Percentiles rank a stretch among this genome's conserved stretches.
Conservation (phyloP, 2,797 vertebrate species). For the Graptemys geographica region DNA sequence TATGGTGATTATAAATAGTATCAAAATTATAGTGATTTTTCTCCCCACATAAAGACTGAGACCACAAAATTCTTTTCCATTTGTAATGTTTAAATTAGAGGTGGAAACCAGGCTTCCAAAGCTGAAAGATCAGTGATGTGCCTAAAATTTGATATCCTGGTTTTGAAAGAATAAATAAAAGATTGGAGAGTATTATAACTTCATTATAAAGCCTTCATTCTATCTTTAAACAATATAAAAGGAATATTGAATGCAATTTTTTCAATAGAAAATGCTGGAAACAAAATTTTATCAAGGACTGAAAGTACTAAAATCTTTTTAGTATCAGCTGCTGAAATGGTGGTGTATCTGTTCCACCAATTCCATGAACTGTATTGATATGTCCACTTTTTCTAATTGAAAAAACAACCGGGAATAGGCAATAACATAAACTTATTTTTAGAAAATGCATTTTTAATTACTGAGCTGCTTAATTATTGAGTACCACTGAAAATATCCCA, state of each 20-base stretch:
- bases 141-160: not conserved
- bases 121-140: not conserved
- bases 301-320: not conserved
- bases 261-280: not conserved
- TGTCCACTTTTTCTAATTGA: constrained; percentile 56
- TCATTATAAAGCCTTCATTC: not conserved
- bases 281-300: not conserved
- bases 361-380: constrained; percentile 54
- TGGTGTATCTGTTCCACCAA: not conserved
- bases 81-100: not conserved
- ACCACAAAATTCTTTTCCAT: not conserved
- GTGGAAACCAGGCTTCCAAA: not conserved
- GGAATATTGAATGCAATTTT: not conserved
- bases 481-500: constrained; percentile 78
- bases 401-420: constrained; percentile 76
- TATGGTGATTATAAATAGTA: not conserved
- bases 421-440: constrained; percentile 82
- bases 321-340: not conserved
- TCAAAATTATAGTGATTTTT: not conserved
- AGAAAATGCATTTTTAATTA: constrained; percentile 88
- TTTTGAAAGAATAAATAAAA: not conserved
- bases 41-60: not conserved
- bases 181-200: not conserved
- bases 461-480: constrained; percentile 86
- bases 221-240: not conserved